Evolutionary conservation across 2,797 vertebrate species (phyloP).

Genomic region (Neosilurus mollespiculum): DNA sequence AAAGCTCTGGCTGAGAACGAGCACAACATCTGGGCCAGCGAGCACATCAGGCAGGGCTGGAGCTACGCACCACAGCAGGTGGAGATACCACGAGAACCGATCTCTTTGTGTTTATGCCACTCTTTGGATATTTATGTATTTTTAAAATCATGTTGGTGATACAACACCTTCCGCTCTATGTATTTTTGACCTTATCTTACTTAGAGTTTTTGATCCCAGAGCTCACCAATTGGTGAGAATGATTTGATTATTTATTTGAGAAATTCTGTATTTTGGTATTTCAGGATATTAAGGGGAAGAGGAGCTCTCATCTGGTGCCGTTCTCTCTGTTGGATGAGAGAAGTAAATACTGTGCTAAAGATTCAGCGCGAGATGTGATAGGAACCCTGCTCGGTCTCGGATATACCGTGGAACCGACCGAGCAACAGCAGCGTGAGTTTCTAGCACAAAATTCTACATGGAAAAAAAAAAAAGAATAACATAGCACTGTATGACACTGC

Average conservation of each 20-base stretch:
- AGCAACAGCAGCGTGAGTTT: slow-evolving; percentile 80
- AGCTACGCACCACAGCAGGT: slow-evolving; percentile 89
- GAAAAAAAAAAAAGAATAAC: background rate
- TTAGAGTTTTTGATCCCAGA: background rate
- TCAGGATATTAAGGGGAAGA: slow-evolving; percentile 88
- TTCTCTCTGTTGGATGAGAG: slow-evolving; percentile 87
- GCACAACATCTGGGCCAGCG: slow-evolving; percentile 91
- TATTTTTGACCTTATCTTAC: background rate
- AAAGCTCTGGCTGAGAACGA: slow-evolving; percentile 88
- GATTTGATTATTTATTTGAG: background rate
- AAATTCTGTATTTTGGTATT: slow-evolving; percentile 14
- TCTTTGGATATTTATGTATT: background rate
- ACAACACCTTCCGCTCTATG: too few species aligned
- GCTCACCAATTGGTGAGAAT: background rate
- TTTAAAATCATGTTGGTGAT: background rate
- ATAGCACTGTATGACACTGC: too few species aligned
- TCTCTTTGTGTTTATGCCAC: background rate
- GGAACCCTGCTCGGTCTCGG: slow-evolving; percentile 86
- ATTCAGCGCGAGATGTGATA: slow-evolving; percentile 80
- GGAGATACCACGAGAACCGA: background rate
- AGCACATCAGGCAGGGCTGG: slow-evolving; percentile 91
- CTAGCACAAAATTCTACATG: background rate
- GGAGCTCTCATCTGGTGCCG: slow-evolving; percentile 87
- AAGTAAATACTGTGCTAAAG: slow-evolving; percentile 78
- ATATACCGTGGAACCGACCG: slow-evolving; percentile 86